Base-by-base conservation (phyloP, 2,113 vertebrate genomes). In the Poecile atricapillus region DNA sequence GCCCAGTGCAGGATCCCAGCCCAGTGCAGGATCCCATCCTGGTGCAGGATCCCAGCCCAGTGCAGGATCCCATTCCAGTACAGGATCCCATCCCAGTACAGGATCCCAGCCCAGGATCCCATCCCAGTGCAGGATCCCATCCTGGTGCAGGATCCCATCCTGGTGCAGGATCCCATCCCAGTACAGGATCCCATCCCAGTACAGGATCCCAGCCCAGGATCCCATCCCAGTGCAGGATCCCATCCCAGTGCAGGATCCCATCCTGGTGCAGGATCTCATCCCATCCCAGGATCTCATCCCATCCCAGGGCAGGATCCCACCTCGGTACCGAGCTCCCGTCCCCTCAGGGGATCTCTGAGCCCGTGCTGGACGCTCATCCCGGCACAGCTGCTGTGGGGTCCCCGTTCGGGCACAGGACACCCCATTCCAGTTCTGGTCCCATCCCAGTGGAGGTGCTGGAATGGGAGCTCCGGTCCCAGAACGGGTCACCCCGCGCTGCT, bases 331-430 rank as follows among this genome's bases (percentile, higher is more conserved):
- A 22, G 41, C 27, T 50, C 17, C 35, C 71, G 50, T 5, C 44
- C 49, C 2, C 0, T 0, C 1, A 7, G 0, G 1, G 35, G 50
- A 68, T 33, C 62, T 33, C 67, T 9, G 28, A 18, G 11, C 12
- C 76, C 3, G 41, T 5, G 11, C 41, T 3, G 37, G 24, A 11
- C 13, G 4, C 63, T 6, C 52, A 23, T 4, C 24, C 60, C 25
- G 15, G 56, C 1, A 11, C 43, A 15, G 49, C 9, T 1, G 65
- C 46, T 4, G 6, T 1, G 8, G 68, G 78, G 15, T 23, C 16
- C 55, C 65, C 50, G 19, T 12, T 9, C 35, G 3, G 0, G 30
- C 9, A 25, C 28, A 11, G 70, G 37, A 60, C 18, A 2, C 13
- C 33, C 49, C 47, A n/a, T 71, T 33, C 59, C 39, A 5, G 4